Evolutionary conservation across 2,113 vertebrate genomes (phyloP).

Genomic region (Gallinago media): DNA sequence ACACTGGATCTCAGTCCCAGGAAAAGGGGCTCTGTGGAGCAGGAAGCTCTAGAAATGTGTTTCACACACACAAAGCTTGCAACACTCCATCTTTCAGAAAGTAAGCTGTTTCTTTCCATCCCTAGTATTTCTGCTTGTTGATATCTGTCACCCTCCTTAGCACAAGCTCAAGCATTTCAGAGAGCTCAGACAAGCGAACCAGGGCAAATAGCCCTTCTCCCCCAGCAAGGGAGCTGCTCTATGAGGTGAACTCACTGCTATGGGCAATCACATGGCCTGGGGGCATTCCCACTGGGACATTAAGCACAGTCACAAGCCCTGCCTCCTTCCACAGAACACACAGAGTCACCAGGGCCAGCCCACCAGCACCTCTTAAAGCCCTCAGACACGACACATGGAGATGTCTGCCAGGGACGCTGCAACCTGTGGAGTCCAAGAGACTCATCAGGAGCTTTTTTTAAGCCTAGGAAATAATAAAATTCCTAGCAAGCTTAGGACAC

Average conservation of each 20-base stretch:
- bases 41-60: not conserved
- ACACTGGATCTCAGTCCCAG: not conserved
- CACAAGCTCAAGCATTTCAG: not conserved
- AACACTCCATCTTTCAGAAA: not conserved
- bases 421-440: not conserved
- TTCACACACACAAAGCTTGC: not conserved
- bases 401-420: not conserved
- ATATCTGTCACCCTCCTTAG: not conserved
- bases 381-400: rapidly evolving
- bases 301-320: not conserved
- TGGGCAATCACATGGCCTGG: rapidly evolving
- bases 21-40: not conserved
- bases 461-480: not conserved
- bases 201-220: not conserved
- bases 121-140: not conserved
- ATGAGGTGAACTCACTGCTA: not conserved
- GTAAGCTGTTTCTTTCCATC: not conserved
- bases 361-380: not conserved
- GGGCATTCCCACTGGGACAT: rapidly evolving
- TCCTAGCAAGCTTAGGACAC: not conserved
- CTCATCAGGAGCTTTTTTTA: not conserved
- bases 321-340: not conserved
- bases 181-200: not conserved
- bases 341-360: not conserved
- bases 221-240: not conserved